Evolutionary conservation across 2,888 invertebrate genomes (phyloP), one percentile per base, ranked within the genome.

Genomic region (Liopterus haemorrhoidalis): DNA sequence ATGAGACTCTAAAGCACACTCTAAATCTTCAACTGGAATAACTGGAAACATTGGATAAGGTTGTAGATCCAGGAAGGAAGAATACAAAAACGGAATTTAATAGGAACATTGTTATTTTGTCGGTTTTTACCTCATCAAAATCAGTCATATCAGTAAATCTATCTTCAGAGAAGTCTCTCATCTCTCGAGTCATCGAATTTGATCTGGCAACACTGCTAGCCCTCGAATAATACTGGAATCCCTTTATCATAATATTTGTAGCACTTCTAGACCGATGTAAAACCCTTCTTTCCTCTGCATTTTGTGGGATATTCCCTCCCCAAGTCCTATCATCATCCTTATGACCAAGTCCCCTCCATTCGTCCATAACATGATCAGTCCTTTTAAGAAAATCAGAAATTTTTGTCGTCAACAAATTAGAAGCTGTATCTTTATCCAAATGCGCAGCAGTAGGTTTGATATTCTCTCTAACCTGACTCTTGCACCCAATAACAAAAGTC

Each of bases 331-430:
- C 64, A 44, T 74, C 74, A 51, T 77, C 75, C 53, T 71, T 75
- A 41, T 78, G 78, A 0, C 86, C 85, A 37, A 84, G 58, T 49
- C 81, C 73, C 44, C 78, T 74, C 90, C 90, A 91, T 61, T 90
- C 88, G 58, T 90, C 87, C 79, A 86, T 86, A 1, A 90, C 81
- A 65, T 90, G 90, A 67, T 91, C 90, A 2, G 90, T 90, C 50
- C 85, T 75, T 59, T 78, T 79, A 21, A 91, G 69, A 58, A 91
- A 91, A 59, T 81, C 82, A 42, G 84, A 78, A 41, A 91, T 90
- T 67, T 85, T 85, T 22, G 73, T 76, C 20, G 81, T 79, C 12
- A 91, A 70, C 54, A 80, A 80, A 46, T 82, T 84, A 0, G 88
- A 88, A 2, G 85, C 82, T 0, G 88, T 89, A 35, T 79, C 74